Conservation (phyloP, 2,113 vertebrate species). For the Emydocephalus ijimae region DNA sequence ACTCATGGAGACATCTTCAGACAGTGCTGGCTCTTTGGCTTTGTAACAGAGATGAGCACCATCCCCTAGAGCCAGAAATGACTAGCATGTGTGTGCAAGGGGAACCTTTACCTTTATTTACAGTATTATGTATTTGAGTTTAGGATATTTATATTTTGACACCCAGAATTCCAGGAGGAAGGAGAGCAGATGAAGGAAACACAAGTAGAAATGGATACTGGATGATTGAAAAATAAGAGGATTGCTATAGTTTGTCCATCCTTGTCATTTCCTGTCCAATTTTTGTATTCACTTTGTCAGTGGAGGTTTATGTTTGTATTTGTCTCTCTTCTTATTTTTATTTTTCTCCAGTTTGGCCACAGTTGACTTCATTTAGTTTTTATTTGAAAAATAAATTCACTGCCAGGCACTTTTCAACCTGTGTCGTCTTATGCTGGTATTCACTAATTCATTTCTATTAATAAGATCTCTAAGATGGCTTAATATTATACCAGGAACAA, state of each 20-base stretch:
- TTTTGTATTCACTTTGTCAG: background rate
- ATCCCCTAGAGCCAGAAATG: too few relatives aligned
- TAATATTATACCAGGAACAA: background rate
- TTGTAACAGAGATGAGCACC: too few relatives aligned
- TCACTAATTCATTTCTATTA: background rate
- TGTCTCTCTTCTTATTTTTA: background rate
- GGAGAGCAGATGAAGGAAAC: background rate
- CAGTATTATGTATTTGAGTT: background rate
- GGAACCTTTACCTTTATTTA: too few relatives aligned
- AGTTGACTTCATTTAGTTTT: slow-evolving; percentile 4
- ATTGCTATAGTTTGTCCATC: background rate
- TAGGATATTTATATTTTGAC: background rate
- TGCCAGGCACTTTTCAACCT: background rate
- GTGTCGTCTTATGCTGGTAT: background rate
- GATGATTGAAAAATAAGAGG: background rate
- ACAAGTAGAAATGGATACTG: background rate
- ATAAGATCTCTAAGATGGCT: background rate
- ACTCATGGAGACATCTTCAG: too few relatives aligned
- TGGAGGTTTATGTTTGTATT: background rate
- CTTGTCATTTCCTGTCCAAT: background rate
- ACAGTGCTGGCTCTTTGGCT: too few relatives aligned
- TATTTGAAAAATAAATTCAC: background rate
- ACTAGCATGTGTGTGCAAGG: too few relatives aligned
- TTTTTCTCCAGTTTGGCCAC: background rate
- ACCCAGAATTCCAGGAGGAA: background rate